A percentile compares a stretch with the other conserved stretches of the same genome.
These are phyloP conservation scores for Xerus rutilus DNA, from an alignment of 2,797 vertebrate genomes.

Conservation along the genomic window DNA sequence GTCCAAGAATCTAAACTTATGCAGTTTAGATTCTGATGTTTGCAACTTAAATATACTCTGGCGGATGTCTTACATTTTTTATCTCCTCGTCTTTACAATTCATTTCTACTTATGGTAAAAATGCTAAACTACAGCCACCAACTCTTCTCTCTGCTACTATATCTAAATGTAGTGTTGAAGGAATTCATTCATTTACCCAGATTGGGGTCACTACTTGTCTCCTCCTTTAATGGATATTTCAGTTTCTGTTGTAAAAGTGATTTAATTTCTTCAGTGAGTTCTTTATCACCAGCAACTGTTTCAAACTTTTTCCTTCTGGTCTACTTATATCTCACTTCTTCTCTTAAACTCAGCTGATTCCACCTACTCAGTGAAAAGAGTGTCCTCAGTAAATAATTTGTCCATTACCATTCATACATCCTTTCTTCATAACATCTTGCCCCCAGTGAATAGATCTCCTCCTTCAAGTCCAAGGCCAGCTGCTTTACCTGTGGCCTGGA, in stretches of 20 bases:
- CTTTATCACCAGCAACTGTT: neutral
- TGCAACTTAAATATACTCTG: neutral
- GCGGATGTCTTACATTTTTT: neutral
- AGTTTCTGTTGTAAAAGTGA: slow-evolving; percentile 4
- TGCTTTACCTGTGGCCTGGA: neutral
- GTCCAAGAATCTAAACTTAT: neutral
- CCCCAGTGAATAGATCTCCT: neutral
- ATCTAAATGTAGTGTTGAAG: neutral
- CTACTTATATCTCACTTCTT: neutral
- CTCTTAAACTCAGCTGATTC: neutral
- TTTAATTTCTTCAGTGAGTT: slow-evolving; percentile 4
- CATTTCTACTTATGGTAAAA: neutral
- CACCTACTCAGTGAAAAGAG: neutral
- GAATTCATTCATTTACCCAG: neutral
- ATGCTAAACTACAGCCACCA: neutral
- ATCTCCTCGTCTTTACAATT: neutral
- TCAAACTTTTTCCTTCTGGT: neutral
- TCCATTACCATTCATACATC: neutral
- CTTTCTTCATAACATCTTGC: neutral
- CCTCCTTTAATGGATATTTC: neutral
- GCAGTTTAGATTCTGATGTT: neutral
- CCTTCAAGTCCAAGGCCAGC: neutral
- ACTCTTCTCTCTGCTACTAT: neutral
- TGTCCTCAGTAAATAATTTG: neutral
- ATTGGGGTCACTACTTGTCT: neutral